phyloP scores from a whole-genome alignment of 1,140 invertebrate species.

The Formica exsecta region DNA sequence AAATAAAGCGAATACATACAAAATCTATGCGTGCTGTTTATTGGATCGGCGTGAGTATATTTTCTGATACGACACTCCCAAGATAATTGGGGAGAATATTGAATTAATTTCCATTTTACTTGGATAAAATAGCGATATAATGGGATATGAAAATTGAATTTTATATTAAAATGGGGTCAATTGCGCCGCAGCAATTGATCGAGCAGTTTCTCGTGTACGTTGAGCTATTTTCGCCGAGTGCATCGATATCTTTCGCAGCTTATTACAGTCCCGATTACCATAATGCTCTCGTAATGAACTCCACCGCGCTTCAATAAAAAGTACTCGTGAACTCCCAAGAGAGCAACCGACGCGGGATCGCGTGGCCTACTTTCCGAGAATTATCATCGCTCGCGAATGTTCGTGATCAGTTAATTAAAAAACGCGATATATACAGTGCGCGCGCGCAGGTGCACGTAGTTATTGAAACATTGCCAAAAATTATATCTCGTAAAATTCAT shows the following conservation, averaged over 20 bases:
- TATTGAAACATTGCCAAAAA: constrained; percentile 74
- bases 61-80: constrained; percentile 2
- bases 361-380: constrained; percentile 62
- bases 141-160: constrained; percentile 30
- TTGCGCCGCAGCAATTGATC: constrained; percentile 30
- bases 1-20: neutral
- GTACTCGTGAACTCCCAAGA: constrained; percentile 17
- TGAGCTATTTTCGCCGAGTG: constrained; percentile 8
- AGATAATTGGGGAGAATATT: constrained; percentile 29
- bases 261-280: constrained; percentile 36
- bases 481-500: constrained; percentile 61
- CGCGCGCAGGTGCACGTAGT: constrained; percentile 8
- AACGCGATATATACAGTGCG: constrained; percentile 1
- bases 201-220: constrained; percentile 10
- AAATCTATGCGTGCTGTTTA: neutral
- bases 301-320: constrained; percentile 25
- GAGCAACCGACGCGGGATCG: neutral
- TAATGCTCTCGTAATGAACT: constrained; percentile 42
- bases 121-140: constrained; percentile 25
- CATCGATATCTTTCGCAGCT: constrained; percentile 46
- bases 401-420: constrained; percentile 73
- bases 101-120: constrained; percentile 29
- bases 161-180: constrained; percentile 36
- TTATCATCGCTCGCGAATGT: constrained; percentile 63
- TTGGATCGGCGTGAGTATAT: neutral